Conservation (phyloP, 2,113 vertebrate species). For the Ancistrus triradiatus region DNA sequence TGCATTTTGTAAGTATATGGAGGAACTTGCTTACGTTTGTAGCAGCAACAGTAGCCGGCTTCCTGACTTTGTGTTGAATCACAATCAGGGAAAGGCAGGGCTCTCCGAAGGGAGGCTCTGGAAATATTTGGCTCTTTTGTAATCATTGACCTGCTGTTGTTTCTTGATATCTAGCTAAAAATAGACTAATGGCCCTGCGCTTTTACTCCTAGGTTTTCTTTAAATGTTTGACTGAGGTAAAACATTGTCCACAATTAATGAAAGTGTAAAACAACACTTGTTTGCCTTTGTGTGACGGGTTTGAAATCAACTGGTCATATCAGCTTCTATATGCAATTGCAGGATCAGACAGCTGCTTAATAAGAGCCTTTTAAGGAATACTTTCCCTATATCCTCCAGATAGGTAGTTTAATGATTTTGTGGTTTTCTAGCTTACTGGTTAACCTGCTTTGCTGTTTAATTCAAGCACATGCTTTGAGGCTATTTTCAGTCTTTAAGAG, state of each 20-base stretch:
- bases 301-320: too few relatives aligned
- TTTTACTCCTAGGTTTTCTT: conserved; percentile 14
- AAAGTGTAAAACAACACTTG: neutral
- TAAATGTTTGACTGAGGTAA: conserved; percentile 3
- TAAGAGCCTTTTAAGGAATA: too few relatives aligned
- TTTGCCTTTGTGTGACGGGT: too few relatives aligned
- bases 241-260: conserved; percentile 4
- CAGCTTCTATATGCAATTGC: too few relatives aligned
- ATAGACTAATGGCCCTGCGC: conserved; percentile 19
- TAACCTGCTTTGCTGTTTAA: too few relatives aligned
- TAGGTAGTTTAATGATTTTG: too few relatives aligned
- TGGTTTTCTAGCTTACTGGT: too few relatives aligned
- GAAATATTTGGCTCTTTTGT: conserved; percentile 44
- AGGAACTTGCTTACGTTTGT: conserved; percentile 22
- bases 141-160: conserved; percentile 47
- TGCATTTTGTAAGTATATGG: conserved; percentile 6
- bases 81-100: conserved; percentile 40
- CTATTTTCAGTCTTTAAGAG: too few relatives aligned
- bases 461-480: too few relatives aligned
- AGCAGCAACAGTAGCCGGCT: conserved; percentile 24
- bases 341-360: too few relatives aligned
- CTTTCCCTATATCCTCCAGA: too few relatives aligned
- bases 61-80: conserved; percentile 50
- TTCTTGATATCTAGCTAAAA: conserved; percentile 41
- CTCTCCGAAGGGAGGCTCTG: conserved; percentile 15